phyloP scores from a whole-genome alignment of 2,888 invertebrate species.

The Rhingia campestris region DNA sequence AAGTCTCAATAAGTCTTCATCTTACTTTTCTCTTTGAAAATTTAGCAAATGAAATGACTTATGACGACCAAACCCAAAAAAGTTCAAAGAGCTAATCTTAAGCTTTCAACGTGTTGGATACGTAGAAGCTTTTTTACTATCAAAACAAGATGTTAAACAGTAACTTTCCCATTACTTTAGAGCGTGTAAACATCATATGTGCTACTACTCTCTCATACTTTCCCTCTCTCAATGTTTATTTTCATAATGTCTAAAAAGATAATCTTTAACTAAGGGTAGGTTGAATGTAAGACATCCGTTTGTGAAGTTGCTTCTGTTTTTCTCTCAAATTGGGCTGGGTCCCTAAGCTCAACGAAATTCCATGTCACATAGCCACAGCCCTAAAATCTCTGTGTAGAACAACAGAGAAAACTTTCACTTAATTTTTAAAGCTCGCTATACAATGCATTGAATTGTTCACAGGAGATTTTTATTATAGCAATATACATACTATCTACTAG shows the following conservation, averaged over 20 bases:
- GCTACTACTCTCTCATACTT: slow-evolving; percentile 46
- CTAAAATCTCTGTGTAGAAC: slow-evolving; percentile 21
- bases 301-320: slow-evolving; percentile 22
- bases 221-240: slow-evolving; percentile 50
- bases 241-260: slow-evolving; percentile 41
- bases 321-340: slow-evolving; percentile 67
- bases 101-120: slow-evolving; percentile 26
- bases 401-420: slow-evolving; percentile 17
- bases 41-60: slow-evolving; percentile 27
- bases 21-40: slow-evolving; percentile 16
- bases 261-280: slow-evolving; percentile 32
- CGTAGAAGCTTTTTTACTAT: neutral
- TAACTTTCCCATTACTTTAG: neutral
- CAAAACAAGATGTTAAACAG: neutral
- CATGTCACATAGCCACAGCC: slow-evolving; percentile 51
- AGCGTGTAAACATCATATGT: neutral
- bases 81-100: slow-evolving; percentile 1
- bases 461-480: slow-evolving; percentile 1
- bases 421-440: slow-evolving; percentile 28
- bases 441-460: neutral
- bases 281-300: slow-evolving; percentile 16
- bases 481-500: slow-evolving; percentile 5
- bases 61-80: slow-evolving; percentile 58
- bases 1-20: slow-evolving; percentile 14
- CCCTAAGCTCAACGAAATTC: slow-evolving; percentile 29